Percentiles rank a stretch among this genome's conserved stretches.
Evolutionary conservation across 2,113 vertebrate species (phyloP).

Genomic region (Narcine bancroftii): DNA sequence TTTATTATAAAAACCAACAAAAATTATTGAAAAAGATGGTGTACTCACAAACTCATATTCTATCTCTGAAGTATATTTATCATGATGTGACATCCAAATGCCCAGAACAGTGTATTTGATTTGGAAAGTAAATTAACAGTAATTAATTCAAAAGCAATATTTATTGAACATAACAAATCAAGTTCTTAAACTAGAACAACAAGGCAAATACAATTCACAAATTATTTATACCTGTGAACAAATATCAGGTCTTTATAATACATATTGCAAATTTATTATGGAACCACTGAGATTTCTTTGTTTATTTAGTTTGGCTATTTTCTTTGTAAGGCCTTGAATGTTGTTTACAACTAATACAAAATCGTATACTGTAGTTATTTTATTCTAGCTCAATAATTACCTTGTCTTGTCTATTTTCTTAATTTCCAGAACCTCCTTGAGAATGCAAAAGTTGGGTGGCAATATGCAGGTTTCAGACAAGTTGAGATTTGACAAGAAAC

Average conservation of each 20-base stretch:
- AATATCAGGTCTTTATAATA: neutral
- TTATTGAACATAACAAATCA: neutral
- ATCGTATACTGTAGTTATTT: neutral
- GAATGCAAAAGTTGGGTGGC: neutral
- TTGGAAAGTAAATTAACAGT: neutral
- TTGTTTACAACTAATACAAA: neutral
- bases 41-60: neutral
- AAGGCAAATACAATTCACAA: neutral
- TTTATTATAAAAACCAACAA: no score
- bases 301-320: neutral
- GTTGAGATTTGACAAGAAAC: neutral
- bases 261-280: no score
- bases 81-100: neutral
- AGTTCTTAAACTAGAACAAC: neutral
- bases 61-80: neutral
- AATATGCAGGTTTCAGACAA: neutral
- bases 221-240: neutral
- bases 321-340: neutral
- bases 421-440: neutral
- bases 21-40: no score
- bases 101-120: neutral
- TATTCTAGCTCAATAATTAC: neutral
- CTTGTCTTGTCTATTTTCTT: neutral
- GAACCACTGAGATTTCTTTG: neutral
- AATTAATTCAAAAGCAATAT: conserved; percentile 6